Evolutionary conservation across 2,888 invertebrate species (phyloP).

Genomic region (Cistogaster globosa): DNA sequence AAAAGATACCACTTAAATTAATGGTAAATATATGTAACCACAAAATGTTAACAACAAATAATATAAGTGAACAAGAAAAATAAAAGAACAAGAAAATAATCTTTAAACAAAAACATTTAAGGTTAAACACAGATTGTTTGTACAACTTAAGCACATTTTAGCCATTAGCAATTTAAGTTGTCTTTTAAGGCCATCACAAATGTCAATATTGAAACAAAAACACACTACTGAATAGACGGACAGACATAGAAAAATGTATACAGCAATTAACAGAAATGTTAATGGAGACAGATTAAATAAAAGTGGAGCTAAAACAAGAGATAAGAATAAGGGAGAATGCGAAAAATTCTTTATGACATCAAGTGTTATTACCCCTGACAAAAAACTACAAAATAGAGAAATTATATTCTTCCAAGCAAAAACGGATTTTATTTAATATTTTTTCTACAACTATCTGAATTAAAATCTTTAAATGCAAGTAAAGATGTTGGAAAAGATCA

Average conservation of each 20-base stretch:
- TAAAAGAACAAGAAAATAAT: conserved; percentile 3
- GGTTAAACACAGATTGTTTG: conserved; percentile 15
- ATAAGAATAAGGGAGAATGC: background rate
- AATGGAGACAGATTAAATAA: conserved; percentile 26
- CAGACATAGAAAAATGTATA: conserved; percentile 3
- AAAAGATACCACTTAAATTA: conserved; percentile 45
- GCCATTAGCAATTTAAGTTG: conserved; percentile 42
- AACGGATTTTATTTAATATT: no score
- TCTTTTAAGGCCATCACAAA: conserved; percentile 36
- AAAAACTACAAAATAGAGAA: no score
- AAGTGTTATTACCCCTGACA: no score
- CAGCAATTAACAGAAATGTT: conserved; percentile 39
- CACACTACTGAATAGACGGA: background rate
- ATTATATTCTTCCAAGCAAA: no score
- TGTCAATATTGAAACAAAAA: conserved; percentile 6
- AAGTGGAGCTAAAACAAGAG: background rate
- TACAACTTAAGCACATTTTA: conserved; percentile 17
- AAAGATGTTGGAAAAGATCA: no score
- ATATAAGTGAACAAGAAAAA: conserved; percentile 20
- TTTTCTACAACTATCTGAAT: no score
- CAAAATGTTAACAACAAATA: conserved; percentile 57
- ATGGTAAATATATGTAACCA: conserved; percentile 61
- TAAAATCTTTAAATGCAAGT: no score
- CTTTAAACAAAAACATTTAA: background rate
- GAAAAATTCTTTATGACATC: background rate